phyloP scores from a whole-genome alignment of 2,797 vertebrate species.

The Staurois parvus region DNA sequence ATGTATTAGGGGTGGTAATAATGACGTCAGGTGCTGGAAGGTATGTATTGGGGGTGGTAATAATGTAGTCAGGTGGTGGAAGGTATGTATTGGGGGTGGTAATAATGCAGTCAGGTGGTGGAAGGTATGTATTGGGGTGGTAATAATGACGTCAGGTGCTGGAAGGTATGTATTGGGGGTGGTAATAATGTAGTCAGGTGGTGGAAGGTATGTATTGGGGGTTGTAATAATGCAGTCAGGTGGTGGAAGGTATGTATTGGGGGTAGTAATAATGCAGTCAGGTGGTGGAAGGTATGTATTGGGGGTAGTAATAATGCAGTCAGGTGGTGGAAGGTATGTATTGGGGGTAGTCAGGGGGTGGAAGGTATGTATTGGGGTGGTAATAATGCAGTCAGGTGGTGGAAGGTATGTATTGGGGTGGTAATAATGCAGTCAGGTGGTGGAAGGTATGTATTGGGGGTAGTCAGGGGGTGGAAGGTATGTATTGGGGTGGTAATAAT shows the following conservation, averaged over 20 bases:
- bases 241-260: not conserved
- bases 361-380: not conserved
- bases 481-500: no score
- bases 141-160: not conserved
- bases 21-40: not conserved
- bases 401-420: no score
- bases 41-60: no score
- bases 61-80: not conserved
- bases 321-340: no score
- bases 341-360: not conserved
- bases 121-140: not conserved
- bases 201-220: not conserved
- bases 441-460: no score
- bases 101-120: not conserved
- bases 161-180: no score
- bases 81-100: not conserved
- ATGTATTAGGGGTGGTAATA: not conserved
- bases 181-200: no score
- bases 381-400: not conserved
- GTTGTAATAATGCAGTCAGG: not conserved
- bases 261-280: not conserved
- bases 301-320: not conserved
- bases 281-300: not conserved
- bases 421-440: not conserved
- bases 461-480: not conserved